Evolutionary conservation across 2,113 vertebrate genomes (phyloP).

Genomic region (Petaurus breviceps): DNA sequence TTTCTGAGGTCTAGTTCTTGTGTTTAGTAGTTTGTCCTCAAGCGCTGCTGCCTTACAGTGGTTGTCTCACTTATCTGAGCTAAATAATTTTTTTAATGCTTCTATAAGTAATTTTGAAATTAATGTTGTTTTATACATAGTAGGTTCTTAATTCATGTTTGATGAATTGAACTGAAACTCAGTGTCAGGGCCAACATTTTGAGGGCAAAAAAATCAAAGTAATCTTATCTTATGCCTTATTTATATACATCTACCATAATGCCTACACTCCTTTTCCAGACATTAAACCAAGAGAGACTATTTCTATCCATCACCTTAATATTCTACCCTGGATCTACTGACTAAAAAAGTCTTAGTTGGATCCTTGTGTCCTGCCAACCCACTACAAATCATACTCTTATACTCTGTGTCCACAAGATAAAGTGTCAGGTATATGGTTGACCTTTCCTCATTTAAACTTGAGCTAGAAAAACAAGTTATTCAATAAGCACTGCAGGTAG

Average conservation of each 20-base stretch:
- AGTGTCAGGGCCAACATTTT: neutral
- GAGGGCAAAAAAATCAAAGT: neutral
- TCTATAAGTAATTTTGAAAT: slow-evolving; percentile 47
- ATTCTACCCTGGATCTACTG: neutral
- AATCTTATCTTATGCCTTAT: neutral
- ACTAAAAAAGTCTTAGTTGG: neutral
- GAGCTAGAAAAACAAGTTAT: slow-evolving; percentile 25
- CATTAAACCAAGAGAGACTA: slow-evolving; percentile 5
- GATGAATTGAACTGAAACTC: neutral
- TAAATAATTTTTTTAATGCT: neutral
- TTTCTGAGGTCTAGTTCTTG: slow-evolving; percentile 41
- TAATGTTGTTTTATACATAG: neutral
- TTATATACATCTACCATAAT: neutral
- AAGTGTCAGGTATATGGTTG: neutral
- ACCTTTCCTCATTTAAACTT: slow-evolving; percentile 2
- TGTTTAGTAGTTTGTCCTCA: slow-evolving; percentile 15
- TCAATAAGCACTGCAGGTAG: neutral
- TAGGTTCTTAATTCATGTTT: too few species aligned
- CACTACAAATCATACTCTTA: neutral
- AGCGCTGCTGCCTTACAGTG: slow-evolving; percentile 17
- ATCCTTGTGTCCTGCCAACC: neutral
- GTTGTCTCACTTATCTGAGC: neutral
- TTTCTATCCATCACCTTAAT: slow-evolving; percentile 25
- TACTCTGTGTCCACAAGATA: neutral
- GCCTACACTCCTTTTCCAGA: neutral